Percentiles rank a stretch among this genome's conserved stretches.
Evolutionary conservation across 2,888 invertebrate species (phyloP).

Genomic region (Lapara coniferarum): DNA sequence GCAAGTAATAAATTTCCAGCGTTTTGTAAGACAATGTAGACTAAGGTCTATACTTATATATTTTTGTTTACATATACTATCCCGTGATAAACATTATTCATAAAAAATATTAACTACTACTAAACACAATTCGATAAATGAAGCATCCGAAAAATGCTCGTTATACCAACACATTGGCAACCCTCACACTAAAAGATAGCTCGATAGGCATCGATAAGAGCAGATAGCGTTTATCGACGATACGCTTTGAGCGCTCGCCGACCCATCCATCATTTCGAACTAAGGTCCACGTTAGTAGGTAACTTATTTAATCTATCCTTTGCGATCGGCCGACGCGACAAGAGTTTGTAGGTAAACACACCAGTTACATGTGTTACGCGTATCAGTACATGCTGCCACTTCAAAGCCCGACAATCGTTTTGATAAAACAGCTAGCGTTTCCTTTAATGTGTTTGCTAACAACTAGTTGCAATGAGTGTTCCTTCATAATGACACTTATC

Average conservation of each 20-base stretch:
- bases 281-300: slow-evolving; percentile 55
- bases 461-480: slow-evolving; percentile 52
- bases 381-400: slow-evolving; percentile 75
- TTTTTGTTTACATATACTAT: too few relatives aligned
- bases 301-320: slow-evolving; percentile 66
- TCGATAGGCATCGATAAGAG: slow-evolving; percentile 62
- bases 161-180: slow-evolving; percentile 37
- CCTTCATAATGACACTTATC: slow-evolving; percentile 52
- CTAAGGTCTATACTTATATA: too few relatives aligned
- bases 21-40: too few relatives aligned
- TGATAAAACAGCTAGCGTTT: slow-evolving; percentile 66
- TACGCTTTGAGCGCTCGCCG: slow-evolving; percentile 79
- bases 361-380: slow-evolving; percentile 75
- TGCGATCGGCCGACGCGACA: slow-evolving; percentile 71
- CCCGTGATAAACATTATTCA: not conserved
- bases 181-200: slow-evolving; percentile 48
- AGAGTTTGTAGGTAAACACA: slow-evolving; percentile 68
- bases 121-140: slow-evolving; percentile 21
- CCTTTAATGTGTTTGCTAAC: slow-evolving; percentile 66
- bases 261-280: slow-evolving; percentile 75
- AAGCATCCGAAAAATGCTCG: not conserved
- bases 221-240: slow-evolving; percentile 70
- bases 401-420: slow-evolving; percentile 63
- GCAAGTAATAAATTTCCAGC: too few relatives aligned
- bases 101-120: not conserved